These are phyloP conservation scores for Chlorops oryzae DNA, from an alignment of 1,140 invertebrate species.

Conservation along the genomic window DNA sequence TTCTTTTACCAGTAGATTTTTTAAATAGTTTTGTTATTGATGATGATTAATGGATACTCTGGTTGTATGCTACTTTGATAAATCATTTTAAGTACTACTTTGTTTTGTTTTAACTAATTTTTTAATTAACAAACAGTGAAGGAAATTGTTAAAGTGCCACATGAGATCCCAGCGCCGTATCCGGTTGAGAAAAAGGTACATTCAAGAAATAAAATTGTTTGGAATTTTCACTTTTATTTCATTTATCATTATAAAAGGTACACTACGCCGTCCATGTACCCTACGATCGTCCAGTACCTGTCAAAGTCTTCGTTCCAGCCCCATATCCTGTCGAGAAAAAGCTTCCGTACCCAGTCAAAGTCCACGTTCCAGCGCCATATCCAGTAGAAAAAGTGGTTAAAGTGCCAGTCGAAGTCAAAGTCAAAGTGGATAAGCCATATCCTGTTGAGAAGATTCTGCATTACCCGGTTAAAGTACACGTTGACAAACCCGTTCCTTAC, in stretches of 20 bases:
- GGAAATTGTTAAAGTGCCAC: constrained; percentile 58
- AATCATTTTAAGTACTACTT: no score
- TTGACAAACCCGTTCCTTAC: constrained; percentile 60
- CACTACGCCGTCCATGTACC: constrained; percentile 60
- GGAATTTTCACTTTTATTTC: no score
- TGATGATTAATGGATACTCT: no score
- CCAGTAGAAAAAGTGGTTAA: constrained; percentile 66
- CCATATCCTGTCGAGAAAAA: constrained; percentile 61
- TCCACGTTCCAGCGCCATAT: constrained; percentile 62
- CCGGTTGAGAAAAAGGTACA: constrained; percentile 60
- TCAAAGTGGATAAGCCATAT: constrained; percentile 61
- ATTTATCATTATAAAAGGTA: no score
- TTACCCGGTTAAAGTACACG: constrained; percentile 63
- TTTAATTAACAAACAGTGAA: no score
- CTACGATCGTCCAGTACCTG: constrained; percentile 58
- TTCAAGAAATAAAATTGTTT: no score
- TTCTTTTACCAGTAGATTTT: no score
- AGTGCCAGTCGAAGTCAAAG: constrained; percentile 61
- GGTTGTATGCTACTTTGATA: no score
- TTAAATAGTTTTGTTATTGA: no score
- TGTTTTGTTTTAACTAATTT: no score
- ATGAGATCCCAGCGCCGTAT: constrained; percentile 57
- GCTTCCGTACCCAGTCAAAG: constrained; percentile 62
- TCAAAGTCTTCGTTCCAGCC: constrained; percentile 62
- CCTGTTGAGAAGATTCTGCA: constrained; percentile 68